phyloP scores from a whole-genome alignment of 2,888 invertebrate genomes.

The Leptothorax acervorum region DNA sequence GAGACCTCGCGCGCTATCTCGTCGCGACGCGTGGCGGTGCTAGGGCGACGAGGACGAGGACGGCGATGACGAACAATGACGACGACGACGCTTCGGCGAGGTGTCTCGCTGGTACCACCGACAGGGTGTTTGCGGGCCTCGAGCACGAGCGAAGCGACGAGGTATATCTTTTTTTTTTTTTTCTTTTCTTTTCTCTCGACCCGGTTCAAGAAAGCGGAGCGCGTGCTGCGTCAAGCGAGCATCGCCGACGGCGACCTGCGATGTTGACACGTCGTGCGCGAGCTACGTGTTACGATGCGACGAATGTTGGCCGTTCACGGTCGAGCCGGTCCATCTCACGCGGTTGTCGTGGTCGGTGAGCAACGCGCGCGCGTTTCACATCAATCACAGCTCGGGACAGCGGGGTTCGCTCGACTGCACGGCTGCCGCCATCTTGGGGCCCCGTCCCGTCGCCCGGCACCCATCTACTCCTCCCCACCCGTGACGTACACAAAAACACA shows the following conservation, averaged over 20 bases:
- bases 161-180: background rate
- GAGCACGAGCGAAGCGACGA: slow-evolving; percentile 4
- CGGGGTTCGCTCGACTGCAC: slow-evolving; percentile 74
- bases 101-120: slow-evolving; percentile 31
- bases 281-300: slow-evolving; percentile 51
- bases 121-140: slow-evolving; percentile 54
- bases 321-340: slow-evolving; percentile 80
- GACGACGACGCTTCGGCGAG: too few species aligned
- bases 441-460: slow-evolving; percentile 49
- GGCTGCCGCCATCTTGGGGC: slow-evolving; percentile 83
- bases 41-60: background rate
- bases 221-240: slow-evolving; percentile 62
- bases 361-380: slow-evolving; percentile 12
- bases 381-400: slow-evolving; percentile 69
- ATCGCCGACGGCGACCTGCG: slow-evolving; percentile 41
- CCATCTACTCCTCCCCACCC: background rate
- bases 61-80: background rate
- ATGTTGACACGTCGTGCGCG: slow-evolving; percentile 5
- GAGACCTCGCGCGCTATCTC: slow-evolving; percentile 3
- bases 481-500: slow-evolving; percentile 82
- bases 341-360: slow-evolving; percentile 60
- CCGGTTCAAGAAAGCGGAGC: slow-evolving; percentile 21
- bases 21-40: slow-evolving; percentile 11
- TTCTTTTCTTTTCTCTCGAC: background rate
- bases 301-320: slow-evolving; percentile 74